These are phyloP conservation scores for Drosophila busckii DNA, from an alignment of 1,140 invertebrate genomes.

Conservation along the genomic window DNA sequence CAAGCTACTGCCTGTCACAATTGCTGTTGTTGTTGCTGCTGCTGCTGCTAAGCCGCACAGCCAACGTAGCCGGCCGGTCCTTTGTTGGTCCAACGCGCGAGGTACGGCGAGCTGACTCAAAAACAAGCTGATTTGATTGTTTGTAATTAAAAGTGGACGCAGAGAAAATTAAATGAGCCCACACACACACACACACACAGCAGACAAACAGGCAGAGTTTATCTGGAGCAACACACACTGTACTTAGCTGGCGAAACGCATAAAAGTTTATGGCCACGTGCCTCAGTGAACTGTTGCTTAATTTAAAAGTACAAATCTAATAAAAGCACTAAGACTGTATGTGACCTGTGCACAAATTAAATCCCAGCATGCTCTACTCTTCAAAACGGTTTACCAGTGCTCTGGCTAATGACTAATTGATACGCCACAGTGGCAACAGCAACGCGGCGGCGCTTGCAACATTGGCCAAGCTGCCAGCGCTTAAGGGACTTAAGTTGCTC, in stretches of 20 bases:
- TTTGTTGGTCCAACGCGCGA: slow-evolving; percentile 9
- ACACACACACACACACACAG: no score
- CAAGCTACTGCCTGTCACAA: slow-evolving; percentile 11
- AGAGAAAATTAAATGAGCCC: slow-evolving; percentile 66
- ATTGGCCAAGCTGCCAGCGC: neutral
- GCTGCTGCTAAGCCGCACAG: neutral
- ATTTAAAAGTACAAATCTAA: slow-evolving; percentile 61
- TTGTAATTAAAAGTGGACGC: slow-evolving; percentile 74
- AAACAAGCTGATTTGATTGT: slow-evolving; percentile 76
- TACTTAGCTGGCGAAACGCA: slow-evolving; percentile 14
- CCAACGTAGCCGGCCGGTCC: neutral
- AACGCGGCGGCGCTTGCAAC: no score
- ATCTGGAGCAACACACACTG: no score
- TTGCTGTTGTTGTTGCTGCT: neutral
- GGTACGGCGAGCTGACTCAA: slow-evolving; percentile 30
- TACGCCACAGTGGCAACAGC: slow-evolving; percentile 32
- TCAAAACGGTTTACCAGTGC: slow-evolving; percentile 13
- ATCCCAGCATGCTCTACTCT: slow-evolving; percentile 36
- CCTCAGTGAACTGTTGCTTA: slow-evolving; percentile 41
- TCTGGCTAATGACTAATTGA: slow-evolving; percentile 43
- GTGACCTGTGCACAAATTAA: slow-evolving; percentile 32
- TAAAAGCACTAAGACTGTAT: slow-evolving; percentile 29
- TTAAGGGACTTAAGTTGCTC: slow-evolving; percentile 19
- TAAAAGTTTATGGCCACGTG: slow-evolving; percentile 67
- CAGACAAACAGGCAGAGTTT: no score